These are phyloP conservation scores for Cancer borealis DNA, from an alignment of 2,888 invertebrate species.

Conservation along the genomic window DNA sequence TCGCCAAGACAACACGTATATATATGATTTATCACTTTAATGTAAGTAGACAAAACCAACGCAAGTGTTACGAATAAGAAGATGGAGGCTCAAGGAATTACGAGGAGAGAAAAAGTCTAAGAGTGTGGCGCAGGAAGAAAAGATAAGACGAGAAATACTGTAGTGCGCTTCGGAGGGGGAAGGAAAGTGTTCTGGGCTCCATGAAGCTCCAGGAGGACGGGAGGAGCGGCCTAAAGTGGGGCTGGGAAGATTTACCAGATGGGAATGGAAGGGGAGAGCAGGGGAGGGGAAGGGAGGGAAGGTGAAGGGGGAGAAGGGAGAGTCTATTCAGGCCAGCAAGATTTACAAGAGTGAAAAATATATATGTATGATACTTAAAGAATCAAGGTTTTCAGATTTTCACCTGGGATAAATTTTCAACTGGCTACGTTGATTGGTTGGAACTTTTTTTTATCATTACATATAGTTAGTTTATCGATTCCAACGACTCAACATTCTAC, in stretches of 20 bases:
- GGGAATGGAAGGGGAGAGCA: neutral
- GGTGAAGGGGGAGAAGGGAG: neutral
- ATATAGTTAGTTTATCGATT: neutral
- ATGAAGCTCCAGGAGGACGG: neutral
- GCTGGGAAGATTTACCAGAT: neutral
- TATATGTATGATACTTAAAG: neutral
- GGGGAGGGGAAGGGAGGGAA: neutral
- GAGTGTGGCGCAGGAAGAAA: neutral
- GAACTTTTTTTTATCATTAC: neutral
- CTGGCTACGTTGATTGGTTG: neutral
- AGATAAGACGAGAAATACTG: neutral
- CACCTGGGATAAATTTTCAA: neutral
- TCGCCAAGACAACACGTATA: too few relatives aligned
- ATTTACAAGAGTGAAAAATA: neutral
- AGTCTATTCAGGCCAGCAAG: neutral
- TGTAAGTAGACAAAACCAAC: neutral
- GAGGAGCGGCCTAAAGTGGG: neutral
- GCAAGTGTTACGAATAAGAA: neutral
- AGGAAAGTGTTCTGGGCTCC: constrained; percentile 3
- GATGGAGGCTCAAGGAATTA: neutral
- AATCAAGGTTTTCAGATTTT: neutral
- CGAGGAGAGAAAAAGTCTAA: neutral
- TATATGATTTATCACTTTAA: too few relatives aligned
- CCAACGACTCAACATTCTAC: neutral
- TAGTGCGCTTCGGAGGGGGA: neutral